Evolutionary conservation across 2,113 vertebrate species (phyloP).

Genomic region (Petrocephalus microphthalmus): DNA sequence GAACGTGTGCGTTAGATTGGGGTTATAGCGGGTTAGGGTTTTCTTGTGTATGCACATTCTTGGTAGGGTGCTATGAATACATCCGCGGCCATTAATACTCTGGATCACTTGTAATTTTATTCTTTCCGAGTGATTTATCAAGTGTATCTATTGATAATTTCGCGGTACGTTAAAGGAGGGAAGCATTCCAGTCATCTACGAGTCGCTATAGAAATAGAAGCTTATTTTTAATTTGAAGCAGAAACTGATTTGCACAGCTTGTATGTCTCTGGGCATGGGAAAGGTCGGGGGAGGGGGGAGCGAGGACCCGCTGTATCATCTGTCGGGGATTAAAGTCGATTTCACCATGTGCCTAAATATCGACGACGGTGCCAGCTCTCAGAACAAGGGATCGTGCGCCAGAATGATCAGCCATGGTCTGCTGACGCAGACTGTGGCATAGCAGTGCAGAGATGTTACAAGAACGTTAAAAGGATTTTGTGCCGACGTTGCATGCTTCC

Average conservation of each 20-base stretch:
- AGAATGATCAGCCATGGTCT: not conserved
- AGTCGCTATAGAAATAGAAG: not conserved
- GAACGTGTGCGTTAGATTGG: not conserved
- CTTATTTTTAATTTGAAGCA: conserved; percentile 4
- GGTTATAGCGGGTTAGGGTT: not conserved
- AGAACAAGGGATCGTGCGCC: not conserved
- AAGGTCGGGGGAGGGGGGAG: conserved; percentile 8
- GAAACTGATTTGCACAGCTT: conserved; percentile 1
- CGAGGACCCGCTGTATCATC: conserved; percentile 1
- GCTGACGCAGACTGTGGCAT: not conserved
- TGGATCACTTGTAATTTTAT: not conserved
- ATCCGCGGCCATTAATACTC: not conserved
- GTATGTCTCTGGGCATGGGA: not conserved
- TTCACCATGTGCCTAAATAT: conserved; percentile 26
- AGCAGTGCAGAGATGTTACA: not conserved
- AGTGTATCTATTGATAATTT: not conserved
- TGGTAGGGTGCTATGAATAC: not conserved
- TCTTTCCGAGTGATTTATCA: not conserved
- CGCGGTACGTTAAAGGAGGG: not conserved
- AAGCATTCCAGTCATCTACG: not conserved
- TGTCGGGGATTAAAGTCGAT: conserved; percentile 21
- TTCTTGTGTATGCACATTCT: not conserved
- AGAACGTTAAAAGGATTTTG: not conserved
- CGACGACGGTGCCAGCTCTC: not conserved
- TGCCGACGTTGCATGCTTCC: not conserved